These are phyloP conservation scores for Oreohelix idahoensis DNA, from an alignment of 1,140 invertebrate species.

Conservation along the genomic window DNA sequence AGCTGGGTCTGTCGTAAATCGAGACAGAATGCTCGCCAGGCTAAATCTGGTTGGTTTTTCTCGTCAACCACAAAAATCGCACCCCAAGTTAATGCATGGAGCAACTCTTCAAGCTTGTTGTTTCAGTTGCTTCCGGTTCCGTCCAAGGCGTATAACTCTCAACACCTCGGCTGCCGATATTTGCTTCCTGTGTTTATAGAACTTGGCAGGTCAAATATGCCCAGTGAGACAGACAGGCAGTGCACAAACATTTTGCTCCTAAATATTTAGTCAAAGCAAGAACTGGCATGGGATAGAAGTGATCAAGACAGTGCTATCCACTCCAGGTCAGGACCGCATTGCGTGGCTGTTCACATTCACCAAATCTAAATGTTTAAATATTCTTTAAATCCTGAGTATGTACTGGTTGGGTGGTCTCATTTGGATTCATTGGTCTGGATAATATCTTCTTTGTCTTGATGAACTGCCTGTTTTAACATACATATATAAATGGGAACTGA, in stretches of 20 bases:
- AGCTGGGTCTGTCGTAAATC: no score
- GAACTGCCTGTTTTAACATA: no score
- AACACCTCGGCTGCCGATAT: conserved; percentile 7
- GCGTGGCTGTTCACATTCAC: not conserved
- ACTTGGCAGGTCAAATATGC: not conserved
- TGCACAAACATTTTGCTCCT: not conserved
- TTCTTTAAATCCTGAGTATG: no score
- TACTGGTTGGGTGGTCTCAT: no score
- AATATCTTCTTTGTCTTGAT: no score
- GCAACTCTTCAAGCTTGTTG: not conserved
- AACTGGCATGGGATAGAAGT: not conserved
- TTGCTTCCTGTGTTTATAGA: conserved; percentile 1
- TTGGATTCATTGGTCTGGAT: no score
- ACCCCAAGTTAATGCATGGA: no score
- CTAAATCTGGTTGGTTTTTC: no score
- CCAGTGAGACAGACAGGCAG: not conserved
- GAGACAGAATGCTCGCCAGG: no score
- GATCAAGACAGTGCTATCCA: not conserved
- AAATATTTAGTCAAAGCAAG: conserved; percentile 8
- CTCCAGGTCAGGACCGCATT: not conserved
- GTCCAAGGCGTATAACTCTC: conserved; percentile 1
- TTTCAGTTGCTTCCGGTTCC: conserved; percentile 12
- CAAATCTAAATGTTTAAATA: no score
- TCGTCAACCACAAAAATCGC: no score
- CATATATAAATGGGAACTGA: no score